A percentile compares a stretch with the other conserved stretches of the same genome.
phyloP scores from a whole-genome alignment of 2,113 vertebrate species.

The Riparia riparia region DNA sequence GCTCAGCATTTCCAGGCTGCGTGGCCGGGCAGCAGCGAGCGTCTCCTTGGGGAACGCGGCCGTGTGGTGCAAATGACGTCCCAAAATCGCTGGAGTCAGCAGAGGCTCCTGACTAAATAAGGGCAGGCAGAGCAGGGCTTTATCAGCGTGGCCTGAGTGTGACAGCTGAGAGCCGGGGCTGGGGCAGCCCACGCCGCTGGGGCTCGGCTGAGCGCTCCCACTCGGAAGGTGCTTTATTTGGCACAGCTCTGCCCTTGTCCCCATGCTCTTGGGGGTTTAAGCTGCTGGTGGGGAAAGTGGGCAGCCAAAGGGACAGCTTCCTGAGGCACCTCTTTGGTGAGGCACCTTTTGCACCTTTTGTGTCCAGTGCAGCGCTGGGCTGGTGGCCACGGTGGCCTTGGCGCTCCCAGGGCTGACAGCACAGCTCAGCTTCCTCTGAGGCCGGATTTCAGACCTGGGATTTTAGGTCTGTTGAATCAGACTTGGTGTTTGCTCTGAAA shows the following conservation, averaged over 20 bases:
- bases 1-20: slow-evolving; percentile 61
- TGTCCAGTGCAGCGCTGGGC: neutral
- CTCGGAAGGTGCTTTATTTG: neutral
- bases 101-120: slow-evolving; percentile 89
- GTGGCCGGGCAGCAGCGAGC: slow-evolving; percentile 38
- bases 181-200: neutral
- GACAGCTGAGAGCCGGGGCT: slow-evolving; percentile 79
- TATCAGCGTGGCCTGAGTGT: slow-evolving; percentile 78
- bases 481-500: neutral
- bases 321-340: neutral
- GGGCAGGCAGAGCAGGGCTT: slow-evolving; percentile 81
- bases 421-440: neutral
- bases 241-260: neutral
- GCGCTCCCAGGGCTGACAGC: rapidly evolving
- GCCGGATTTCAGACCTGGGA: neutral
- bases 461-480: neutral
- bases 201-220: neutral
- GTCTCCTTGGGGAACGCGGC: slow-evolving; percentile 58
- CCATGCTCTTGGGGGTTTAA: neutral
- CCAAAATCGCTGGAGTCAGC: slow-evolving; percentile 76
- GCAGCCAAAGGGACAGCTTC: neutral
- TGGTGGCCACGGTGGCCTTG: neutral
- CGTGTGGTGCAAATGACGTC: slow-evolving; percentile 86
- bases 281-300: neutral
- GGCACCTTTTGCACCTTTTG: rapidly evolving